Percentiles rank a stretch among this genome's conserved stretches.
Evolutionary conservation across 2,113 vertebrate genomes (phyloP).

Genomic region (Todiramphus saurophagus): DNA sequence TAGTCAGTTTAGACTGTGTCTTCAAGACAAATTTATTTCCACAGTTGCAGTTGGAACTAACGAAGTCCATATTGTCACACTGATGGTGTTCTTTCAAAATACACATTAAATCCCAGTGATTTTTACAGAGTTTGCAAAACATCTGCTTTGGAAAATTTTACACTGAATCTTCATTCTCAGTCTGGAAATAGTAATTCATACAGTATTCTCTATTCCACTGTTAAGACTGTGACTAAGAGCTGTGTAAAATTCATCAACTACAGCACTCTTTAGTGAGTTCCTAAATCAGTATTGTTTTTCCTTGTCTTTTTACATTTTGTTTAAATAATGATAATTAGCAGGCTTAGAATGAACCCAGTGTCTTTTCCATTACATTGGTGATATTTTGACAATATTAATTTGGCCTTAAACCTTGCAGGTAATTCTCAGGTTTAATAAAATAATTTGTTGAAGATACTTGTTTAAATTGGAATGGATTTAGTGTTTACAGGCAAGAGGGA

Average conservation of each 20-base stretch:
- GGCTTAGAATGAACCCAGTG: slow-evolving; percentile 7
- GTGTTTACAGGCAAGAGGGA: neutral
- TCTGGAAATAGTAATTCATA: neutral
- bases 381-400: slow-evolving; percentile 17
- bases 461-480: neutral
- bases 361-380: slow-evolving; percentile 34
- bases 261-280: neutral
- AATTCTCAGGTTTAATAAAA: neutral
- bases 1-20: neutral
- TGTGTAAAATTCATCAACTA: neutral
- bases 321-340: slow-evolving; percentile 13
- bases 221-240: neutral
- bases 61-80: neutral
- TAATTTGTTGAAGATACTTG: neutral
- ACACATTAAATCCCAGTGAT: neutral
- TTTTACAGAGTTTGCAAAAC: neutral
- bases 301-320: slow-evolving; percentile 26
- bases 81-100: neutral
- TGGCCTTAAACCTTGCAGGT: slow-evolving; percentile 40
- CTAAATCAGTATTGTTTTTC: neutral
- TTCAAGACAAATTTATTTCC: slow-evolving; percentile 3
- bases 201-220: neutral
- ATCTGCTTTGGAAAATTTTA: neutral
- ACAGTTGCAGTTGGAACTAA: neutral
- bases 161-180: neutral